Evolutionary conservation across 2,797 vertebrate species (phyloP).

Genomic region (Sebastolobus alascanus): DNA sequence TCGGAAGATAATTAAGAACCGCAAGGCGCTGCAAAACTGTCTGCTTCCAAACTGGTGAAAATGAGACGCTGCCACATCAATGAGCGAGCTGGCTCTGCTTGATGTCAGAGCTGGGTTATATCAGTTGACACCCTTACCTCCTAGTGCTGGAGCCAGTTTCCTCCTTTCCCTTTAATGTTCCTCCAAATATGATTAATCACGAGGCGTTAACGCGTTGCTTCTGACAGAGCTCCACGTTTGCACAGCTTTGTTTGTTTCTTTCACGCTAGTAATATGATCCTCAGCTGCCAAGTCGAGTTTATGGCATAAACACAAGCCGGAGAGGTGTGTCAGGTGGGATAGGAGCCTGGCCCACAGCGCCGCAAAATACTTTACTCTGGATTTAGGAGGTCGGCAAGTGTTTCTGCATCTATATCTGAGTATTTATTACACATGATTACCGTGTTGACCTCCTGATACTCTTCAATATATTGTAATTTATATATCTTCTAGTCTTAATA

Average conservation of each 20-base stretch:
- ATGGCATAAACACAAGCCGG: slow-evolving; percentile 64
- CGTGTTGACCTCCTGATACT: slow-evolving; percentile 21
- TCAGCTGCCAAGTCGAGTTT: slow-evolving; percentile 77
- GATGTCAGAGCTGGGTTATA: slow-evolving; percentile 83
- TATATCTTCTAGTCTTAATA: slow-evolving; percentile 12
- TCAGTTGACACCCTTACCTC: slow-evolving; percentile 84
- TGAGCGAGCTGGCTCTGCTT: slow-evolving; percentile 80
- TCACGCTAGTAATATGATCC: slow-evolving; percentile 71
- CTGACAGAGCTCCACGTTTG: slow-evolving; percentile 76
- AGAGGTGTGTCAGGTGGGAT: slow-evolving; percentile 66
- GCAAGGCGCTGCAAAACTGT: slow-evolving; percentile 87
- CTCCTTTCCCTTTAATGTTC: slow-evolving; percentile 83
- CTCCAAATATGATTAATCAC: slow-evolving; percentile 85
- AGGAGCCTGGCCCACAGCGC: slow-evolving; percentile 37
- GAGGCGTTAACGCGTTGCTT: slow-evolving; percentile 65
- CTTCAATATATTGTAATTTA: slow-evolving; percentile 23
- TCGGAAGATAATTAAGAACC: slow-evolving; percentile 88
- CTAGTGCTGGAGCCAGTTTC: slow-evolving; percentile 76
- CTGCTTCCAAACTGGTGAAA: slow-evolving; percentile 86
- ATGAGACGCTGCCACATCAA: slow-evolving; percentile 87
- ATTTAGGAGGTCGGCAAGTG: slow-evolving; percentile 11
- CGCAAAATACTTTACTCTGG: slow-evolving; percentile 37
- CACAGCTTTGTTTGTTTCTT: slow-evolving; percentile 81
- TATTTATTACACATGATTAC: not conserved
- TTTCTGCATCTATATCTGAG: slow-evolving; percentile 9